Evolutionary conservation across 37 sponge, comb jelly and placozoan genomes (phyloP), one percentile per base, ranked within the genome.

Genomic region (Amphimedon queenslandica): DNA sequence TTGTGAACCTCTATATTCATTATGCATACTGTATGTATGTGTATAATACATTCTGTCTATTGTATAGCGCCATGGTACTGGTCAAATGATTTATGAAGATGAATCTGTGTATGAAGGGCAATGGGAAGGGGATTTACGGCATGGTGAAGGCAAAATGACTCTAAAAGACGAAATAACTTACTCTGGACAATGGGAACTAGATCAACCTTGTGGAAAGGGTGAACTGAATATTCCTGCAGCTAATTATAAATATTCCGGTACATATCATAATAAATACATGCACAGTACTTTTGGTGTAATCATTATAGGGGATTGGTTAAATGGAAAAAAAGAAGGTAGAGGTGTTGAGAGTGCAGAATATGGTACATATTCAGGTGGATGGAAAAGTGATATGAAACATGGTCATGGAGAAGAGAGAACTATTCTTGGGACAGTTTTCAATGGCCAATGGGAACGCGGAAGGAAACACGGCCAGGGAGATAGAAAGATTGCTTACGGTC

Each of bases 91-190:
- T 61, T 96, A 89, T 72, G 60, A 77, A 0, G 83, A 96, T 43
- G 67, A 61, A 18, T 73, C 88, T 0, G 86, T 57, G 25, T 96
- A 88, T 78, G 74, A 65, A 21, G 96, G 96, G 16, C 82, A 86
- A 34, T 96, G 96, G 96, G 23, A 55, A 38, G 37, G 57, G 16
- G 93, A 81, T 4, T 63, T 91, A 18, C 56, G 96, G 24, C 69
- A 77, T 74, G 96, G 96, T 20, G 74, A 89, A 24, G 96, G 96
- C 28, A 90, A 88, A 58, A 43, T 78, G 25, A 90, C 80, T 1
- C 72, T 53, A 37, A 11, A 36, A 35, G 77, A 90, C 25, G 93
- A 84, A 24, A 60, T 86, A 2, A 34, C 75, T 11, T 96, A 92
- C 56, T 73, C n/a, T 28, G 96, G 96, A 42, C 55, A 63, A 32